Evolutionary conservation across 1,140 invertebrate genomes (phyloP), one percentile per base, ranked within the genome.

Genomic region (Dinothrombium tinctorium): DNA sequence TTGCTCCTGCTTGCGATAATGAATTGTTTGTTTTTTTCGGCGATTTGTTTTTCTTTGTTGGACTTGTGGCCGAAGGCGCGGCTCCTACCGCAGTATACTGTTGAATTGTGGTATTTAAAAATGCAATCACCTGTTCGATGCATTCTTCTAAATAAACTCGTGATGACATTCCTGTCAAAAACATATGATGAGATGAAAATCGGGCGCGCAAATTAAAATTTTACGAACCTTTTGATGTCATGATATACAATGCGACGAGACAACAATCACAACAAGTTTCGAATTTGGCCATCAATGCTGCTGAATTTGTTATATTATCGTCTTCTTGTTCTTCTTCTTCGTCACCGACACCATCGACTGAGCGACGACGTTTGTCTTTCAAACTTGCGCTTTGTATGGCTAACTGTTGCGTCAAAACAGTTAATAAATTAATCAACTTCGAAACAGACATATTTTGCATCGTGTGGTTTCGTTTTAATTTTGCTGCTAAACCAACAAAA

Each of bases 141-240:
- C 92, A 82, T 62, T 98, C 90, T 63, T 98, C 90, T 41, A 92
- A 58, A 53, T 83, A 83, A 36, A 87, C 74, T 50, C 76, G 69
- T 61, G 92, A 92, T 33, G 81, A 80, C 84, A 94, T 92, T 55
- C 83, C 81, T 24, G 67, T 29, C n/a, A n/a, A n/a, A n/a, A n/a
- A 29, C 9, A 39, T 14, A 14, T 19, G 33, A 7, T 15, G 17
- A 35, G 33, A 36, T 9, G 20, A 26, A 12, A 4, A 17, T 20
- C 17, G 2, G 15, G 7, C 8, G 2, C 15, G 11, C 14, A 26
- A 22, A 24, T 8, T 2, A 39, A 29, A 26, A 39, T n/a, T 15
- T 6, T 26, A 9, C 22, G 2, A 12, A 39, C 37, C 37, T 40
- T 40, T 68, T 7, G 86, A 80, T 0, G 87, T 95, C 72, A 95